Conservation (phyloP, 2,113 vertebrate genomes). For the Hucho hucho region DNA sequence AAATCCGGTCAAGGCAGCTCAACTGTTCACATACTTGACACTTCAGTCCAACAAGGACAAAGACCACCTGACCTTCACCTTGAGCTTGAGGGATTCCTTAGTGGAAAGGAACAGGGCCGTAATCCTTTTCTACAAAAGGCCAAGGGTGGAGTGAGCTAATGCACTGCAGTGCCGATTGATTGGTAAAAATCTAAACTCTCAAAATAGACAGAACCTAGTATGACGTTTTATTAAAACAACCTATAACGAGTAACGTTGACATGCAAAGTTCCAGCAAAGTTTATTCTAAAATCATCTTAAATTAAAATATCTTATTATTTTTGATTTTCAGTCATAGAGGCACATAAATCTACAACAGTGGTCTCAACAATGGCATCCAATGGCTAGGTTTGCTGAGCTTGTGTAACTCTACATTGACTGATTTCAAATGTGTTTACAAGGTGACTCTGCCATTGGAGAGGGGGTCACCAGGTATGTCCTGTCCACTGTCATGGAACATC, state of each 20-base stretch:
- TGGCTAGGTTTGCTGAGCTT: neutral
- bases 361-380: too few relatives aligned
- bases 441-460: slow-evolving; percentile 3
- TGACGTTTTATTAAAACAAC: neutral
- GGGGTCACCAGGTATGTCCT: neutral
- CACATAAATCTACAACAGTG: too few relatives aligned
- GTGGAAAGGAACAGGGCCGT: neutral
- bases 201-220: neutral
- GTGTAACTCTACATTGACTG: neutral
- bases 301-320: too few relatives aligned
- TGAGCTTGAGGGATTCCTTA: neutral
- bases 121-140: neutral
- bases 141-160: neutral
- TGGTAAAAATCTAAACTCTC: neutral
- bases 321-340: too few relatives aligned
- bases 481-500: neutral
- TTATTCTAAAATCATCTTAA: too few relatives aligned
- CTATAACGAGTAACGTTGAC: neutral
- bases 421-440: neutral
- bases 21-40: neutral
- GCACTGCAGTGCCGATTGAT: neutral
- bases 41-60: neutral
- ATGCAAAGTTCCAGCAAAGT: neutral
- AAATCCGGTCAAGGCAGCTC: neutral
- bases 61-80: neutral